Evolutionary conservation across 2,113 vertebrate species (phyloP), one percentile per base, ranked within the genome.

Genomic region (Hippocampus barbouri): DNA sequence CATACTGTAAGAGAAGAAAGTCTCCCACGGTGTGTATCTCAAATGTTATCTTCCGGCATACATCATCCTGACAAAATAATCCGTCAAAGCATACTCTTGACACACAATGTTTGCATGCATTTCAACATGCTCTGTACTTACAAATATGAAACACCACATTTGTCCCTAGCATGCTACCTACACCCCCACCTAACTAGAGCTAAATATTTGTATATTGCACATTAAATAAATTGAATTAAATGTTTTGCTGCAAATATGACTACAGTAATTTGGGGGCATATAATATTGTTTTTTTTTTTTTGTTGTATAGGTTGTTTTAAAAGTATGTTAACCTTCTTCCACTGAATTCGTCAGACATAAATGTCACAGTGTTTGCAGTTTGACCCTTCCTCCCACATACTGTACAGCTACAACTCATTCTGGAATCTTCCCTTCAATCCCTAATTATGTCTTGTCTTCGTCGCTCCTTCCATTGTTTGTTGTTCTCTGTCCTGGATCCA

Each of bases 31-130:
- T 49, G 4, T 49, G 1, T 4, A 49, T 18, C 15, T 16, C 15
- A 49, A 49, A 16, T 41, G 38, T 65, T 62, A 54, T 75, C 73
- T 64, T 62, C 40, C 21, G 65, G 25, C 49, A 25, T n/a, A 30
- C 38, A 49, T 67, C n/a, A 79, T 62, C 62, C 66, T 66, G 74
- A 83, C 71, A 40, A 43, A 5, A 72, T 71, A 41, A 45, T 68
- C 14, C 62, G 16, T 38, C 68, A 57, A 57, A 43, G 74, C 61
- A 54, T 69, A 64, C 74, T 40, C 30, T 57, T 56, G 56, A 74
- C 8, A 66, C 56, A 68, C 51, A 49, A 63, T 45, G 66, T 47
- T 40, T 68, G 66, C 69, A 67, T 57, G 53, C 30, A 16, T 23
- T 14, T 15, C 23, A 27, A 16, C 27, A 30, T 60, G 64, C 6